Percentiles rank a stretch among this genome's conserved stretches.
Conservation (phyloP, 2,888 invertebrate species). For the Seira sanloemensis region DNA sequence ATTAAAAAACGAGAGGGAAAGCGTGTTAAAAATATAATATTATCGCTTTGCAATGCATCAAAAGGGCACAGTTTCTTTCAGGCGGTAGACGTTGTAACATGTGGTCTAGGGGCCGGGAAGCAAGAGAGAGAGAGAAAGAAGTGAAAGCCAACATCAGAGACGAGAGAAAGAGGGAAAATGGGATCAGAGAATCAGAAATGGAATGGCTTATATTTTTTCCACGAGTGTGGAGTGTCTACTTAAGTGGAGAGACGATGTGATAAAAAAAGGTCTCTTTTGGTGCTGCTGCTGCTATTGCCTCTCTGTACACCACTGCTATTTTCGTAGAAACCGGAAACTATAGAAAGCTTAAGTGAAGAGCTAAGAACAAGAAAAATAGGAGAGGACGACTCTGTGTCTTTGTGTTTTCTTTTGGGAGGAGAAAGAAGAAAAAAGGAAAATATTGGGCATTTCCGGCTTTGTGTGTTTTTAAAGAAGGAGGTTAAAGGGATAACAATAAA, state of each 20-base stretch:
- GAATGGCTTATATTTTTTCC: not conserved
- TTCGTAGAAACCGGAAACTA: not conserved
- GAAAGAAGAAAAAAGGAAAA: not conserved
- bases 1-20: not conserved
- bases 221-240: slow-evolving; percentile 7
- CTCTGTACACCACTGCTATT: not conserved
- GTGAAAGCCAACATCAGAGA: not conserved
- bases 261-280: not conserved
- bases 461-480: not conserved
- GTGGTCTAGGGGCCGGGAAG: slow-evolving; percentile 21
- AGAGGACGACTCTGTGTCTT: too few species aligned
- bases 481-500: not conserved
- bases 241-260: not conserved
- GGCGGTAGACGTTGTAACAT: slow-evolving; percentile 58
- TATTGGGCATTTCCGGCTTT: slow-evolving; percentile 1
- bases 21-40: slow-evolving; percentile 34
- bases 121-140: too few species aligned
- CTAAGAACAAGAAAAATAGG: too few species aligned
- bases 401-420: not conserved
- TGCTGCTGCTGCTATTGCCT: not conserved
- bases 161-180: not conserved
- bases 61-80: slow-evolving; percentile 61
- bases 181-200: not conserved
- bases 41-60: slow-evolving; percentile 58
- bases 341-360: not conserved